phyloP scores from a whole-genome alignment of 2,797 vertebrate species.

The Sebastes iracundus region DNA sequence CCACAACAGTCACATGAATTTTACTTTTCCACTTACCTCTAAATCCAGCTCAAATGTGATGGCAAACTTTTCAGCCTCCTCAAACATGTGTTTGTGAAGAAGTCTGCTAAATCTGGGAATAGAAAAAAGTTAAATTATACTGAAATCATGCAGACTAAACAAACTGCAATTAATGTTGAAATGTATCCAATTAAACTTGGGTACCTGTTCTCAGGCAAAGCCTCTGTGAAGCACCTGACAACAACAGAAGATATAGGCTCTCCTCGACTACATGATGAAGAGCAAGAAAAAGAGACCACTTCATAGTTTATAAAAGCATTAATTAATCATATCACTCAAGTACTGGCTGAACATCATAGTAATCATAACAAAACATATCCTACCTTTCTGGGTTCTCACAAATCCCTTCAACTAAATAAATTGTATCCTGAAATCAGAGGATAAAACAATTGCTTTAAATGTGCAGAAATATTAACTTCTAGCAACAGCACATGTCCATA shows the following conservation, averaged over 20 bases:
- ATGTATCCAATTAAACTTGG: not conserved
- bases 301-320: not conserved
- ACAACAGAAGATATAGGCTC: constrained; percentile 82
- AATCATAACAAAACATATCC: not conserved
- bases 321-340: not conserved
- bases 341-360: not conserved
- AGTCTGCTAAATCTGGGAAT: constrained; percentile 89
- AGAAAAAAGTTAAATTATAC: not conserved
- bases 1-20: not conserved
- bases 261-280: constrained; percentile 64
- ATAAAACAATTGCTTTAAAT: not conserved
- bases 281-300: not conserved
- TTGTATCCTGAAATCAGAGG: constrained; percentile 85
- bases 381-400: constrained; percentile 84
- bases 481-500: not conserved
- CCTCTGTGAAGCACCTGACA: constrained; percentile 95
- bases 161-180: not conserved
- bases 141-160: not conserved
- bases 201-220: constrained; percentile 96
- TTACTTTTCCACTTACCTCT: constrained; percentile 81
- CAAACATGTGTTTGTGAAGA: constrained; percentile 95
- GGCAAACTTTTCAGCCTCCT: constrained; percentile 96
- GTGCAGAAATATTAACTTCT: not conserved
- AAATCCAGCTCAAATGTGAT: constrained; percentile 93
- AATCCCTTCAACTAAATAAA: constrained; percentile 93